Evolutionary conservation across 2,113 vertebrate species (phyloP).

Genomic region (Clarias macrocephalus): DNA sequence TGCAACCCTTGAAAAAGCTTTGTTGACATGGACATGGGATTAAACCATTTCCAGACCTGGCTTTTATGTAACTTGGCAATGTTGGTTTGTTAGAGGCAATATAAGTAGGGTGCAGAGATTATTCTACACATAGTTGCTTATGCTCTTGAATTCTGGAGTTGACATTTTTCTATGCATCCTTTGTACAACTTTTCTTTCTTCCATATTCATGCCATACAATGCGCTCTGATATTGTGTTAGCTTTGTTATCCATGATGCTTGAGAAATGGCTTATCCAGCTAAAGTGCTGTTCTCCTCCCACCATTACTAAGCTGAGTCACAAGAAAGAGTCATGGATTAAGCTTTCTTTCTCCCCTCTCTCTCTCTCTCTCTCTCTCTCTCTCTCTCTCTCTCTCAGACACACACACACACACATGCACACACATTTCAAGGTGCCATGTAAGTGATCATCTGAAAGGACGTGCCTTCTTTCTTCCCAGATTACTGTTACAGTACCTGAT

Average conservation of each 20-base stretch:
- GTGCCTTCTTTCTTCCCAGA: not conserved
- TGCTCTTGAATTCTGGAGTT: not conserved
- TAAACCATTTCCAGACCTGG: not conserved
- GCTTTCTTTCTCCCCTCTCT: not conserved
- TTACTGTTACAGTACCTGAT: not conserved
- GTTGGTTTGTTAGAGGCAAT: not conserved
- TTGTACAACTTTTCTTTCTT: not conserved
- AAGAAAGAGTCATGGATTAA: constrained; percentile 20
- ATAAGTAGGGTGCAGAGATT: not conserved
- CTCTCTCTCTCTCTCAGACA: not conserved
- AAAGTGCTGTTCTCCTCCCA: constrained; percentile 23
- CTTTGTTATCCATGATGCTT: constrained; percentile 15
- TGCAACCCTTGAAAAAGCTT: not conserved
- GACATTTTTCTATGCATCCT: not conserved
- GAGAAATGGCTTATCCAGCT: constrained; percentile 10
- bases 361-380: not conserved
- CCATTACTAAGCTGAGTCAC: constrained; percentile 24
- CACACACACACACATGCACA: not conserved
- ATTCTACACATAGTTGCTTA: not conserved
- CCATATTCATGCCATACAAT: not conserved
- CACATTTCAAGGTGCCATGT: not conserved
- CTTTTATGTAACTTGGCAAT: not conserved
- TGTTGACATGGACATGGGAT: not conserved
- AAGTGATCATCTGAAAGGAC: not conserved
- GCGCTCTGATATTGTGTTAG: not conserved